Evolutionary conservation across 2,113 vertebrate genomes (phyloP).

Genomic region (Ophiodon elongatus): DNA sequence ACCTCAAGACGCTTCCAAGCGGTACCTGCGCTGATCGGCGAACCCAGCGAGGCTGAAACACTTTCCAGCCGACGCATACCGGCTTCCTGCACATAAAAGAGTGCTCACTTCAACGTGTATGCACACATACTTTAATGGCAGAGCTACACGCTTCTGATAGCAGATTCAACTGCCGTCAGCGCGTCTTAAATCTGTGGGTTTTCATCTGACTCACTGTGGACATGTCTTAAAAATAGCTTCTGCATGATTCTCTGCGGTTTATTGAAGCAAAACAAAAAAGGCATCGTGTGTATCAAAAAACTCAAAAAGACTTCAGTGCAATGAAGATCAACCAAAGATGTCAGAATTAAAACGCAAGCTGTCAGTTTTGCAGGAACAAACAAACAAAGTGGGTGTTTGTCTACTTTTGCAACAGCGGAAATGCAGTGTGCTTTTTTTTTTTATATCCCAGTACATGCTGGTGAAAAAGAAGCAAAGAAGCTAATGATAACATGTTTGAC

Average conservation of each 20-base stretch:
- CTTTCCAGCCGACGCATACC: constrained; percentile 25
- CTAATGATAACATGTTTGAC: constrained; percentile 54
- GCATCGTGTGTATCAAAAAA: background rate
- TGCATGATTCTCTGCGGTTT: background rate
- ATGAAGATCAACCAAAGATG: constrained; percentile 9
- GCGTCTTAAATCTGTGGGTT: constrained; percentile 26
- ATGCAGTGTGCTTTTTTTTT: constrained; percentile 11
- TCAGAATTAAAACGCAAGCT: constrained; percentile 21
- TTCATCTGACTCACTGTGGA: constrained; percentile 37
- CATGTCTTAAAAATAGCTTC: constrained; percentile 46
- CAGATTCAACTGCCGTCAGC: constrained; percentile 42
- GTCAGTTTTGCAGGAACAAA: constrained; percentile 26
- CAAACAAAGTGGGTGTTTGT: constrained; percentile 30
- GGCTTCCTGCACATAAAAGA: constrained; percentile 5
- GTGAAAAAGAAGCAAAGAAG: constrained; percentile 24
- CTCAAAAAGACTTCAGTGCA: background rate
- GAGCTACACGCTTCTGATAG: constrained; percentile 14
- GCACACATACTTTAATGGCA: constrained; percentile 32
- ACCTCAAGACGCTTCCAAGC: constrained; percentile 39
- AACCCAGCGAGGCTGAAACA: constrained; percentile 36
- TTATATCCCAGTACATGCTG: background rate
- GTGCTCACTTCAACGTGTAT: constrained; percentile 22
- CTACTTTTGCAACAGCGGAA: background rate
- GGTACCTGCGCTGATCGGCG: constrained; percentile 45
- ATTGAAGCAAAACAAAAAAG: constrained; percentile 20